phyloP scores from a whole-genome alignment of 2,113 vertebrate species.

The Dasyprocta punctata region DNA sequence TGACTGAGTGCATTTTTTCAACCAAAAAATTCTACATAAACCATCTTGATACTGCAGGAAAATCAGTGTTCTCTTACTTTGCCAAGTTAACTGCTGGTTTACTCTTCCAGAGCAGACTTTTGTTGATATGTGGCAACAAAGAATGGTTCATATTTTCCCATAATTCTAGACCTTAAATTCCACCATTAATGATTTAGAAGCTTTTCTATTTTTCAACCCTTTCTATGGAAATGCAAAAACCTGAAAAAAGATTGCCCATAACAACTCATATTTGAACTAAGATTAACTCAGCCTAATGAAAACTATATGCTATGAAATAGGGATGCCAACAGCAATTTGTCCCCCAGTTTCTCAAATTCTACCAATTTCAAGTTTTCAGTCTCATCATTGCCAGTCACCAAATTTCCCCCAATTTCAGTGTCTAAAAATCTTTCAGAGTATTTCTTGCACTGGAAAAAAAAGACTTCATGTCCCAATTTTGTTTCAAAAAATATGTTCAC shows the following conservation, averaged over 20 bases:
- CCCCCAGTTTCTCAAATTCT: slow-evolving; percentile 21
- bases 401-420: neutral
- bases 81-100: slow-evolving; percentile 31
- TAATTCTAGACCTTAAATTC: slow-evolving; percentile 2
- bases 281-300: slow-evolving; percentile 39
- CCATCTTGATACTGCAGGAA: slow-evolving; percentile 9
- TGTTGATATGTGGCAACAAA: neutral
- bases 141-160: neutral
- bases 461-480: slow-evolving; percentile 34
- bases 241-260: slow-evolving; percentile 24
- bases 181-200: neutral
- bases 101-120: slow-evolving; percentile 29
- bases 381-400: neutral
- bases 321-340: neutral
- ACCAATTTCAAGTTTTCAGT: slow-evolving; percentile 12
- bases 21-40: slow-evolving; percentile 4
- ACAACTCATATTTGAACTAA: neutral
- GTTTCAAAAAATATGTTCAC: slow-evolving; percentile 34
- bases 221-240: slow-evolving; percentile 56
- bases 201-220: slow-evolving; percentile 33
- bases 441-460: slow-evolving; percentile 39
- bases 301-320: slow-evolving; percentile 24
- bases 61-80: slow-evolving; percentile 9
- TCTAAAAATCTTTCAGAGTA: neutral
- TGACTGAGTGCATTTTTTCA: slow-evolving; percentile 25